Percentiles rank a stretch among this genome's conserved stretches.
Evolutionary conservation across 2,888 invertebrate species (phyloP).

Genomic region (Polylopha cassiicola): DNA sequence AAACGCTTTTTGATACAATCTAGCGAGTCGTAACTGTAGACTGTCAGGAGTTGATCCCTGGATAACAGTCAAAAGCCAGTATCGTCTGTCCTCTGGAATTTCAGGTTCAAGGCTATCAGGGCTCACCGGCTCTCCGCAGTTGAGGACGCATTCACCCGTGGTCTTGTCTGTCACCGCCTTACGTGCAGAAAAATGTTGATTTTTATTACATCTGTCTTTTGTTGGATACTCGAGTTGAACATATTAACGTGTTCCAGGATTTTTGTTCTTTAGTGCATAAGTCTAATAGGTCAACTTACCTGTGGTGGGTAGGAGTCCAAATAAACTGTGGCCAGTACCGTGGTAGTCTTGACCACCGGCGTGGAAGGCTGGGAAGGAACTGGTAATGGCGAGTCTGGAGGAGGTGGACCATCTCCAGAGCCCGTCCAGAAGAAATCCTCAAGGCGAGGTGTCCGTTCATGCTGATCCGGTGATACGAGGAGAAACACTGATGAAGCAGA

Average conservation of each 20-base stretch:
- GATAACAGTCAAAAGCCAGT: conserved; percentile 89
- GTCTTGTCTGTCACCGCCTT: conserved; percentile 70
- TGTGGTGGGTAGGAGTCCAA: conserved; percentile 74
- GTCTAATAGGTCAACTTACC: conserved; percentile 33
- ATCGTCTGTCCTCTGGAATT: conserved; percentile 80
- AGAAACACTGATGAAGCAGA: conserved; percentile 47
- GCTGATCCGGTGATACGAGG: conserved; percentile 62
- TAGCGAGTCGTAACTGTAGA: conserved; percentile 84
- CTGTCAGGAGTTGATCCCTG: conserved; percentile 78
- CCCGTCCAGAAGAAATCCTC: conserved; percentile 95
- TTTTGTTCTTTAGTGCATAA: not conserved
- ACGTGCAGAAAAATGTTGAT: too few relatives aligned
- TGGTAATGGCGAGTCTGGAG: conserved; percentile 68
- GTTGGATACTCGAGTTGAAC: too few relatives aligned
- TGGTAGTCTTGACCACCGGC: conserved; percentile 80
- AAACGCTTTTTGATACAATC: conserved; percentile 88
- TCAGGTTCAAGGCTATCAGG: conserved; percentile 74
- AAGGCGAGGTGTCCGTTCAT: conserved; percentile 74
- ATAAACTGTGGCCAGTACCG: conserved; percentile 83
- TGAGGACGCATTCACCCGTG: conserved; percentile 71
- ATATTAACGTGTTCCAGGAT: too few relatives aligned
- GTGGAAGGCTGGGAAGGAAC: conserved; percentile 53
- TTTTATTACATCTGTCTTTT: too few relatives aligned
- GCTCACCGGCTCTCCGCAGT: conserved; percentile 65
- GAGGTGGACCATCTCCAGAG: conserved; percentile 86